Percentiles rank a stretch among this genome's conserved stretches.
These are phyloP conservation scores for Drosophila anomalipes DNA, from an alignment of 2,888 invertebrate species.

Conservation along the genomic window DNA sequence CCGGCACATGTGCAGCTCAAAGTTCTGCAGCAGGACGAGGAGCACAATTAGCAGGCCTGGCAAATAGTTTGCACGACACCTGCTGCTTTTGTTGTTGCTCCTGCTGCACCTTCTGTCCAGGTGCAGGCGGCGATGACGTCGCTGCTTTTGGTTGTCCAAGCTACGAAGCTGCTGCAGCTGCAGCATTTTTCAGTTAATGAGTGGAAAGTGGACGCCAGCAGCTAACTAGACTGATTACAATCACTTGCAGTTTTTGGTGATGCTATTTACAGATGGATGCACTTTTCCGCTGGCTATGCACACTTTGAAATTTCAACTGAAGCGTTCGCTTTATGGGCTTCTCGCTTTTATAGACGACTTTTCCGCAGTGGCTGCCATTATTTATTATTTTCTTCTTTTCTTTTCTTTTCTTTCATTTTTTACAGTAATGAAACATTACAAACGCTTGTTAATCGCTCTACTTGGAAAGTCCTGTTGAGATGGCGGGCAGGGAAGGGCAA, in stretches of 20 bases:
- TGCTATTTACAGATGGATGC: conserved; percentile 22
- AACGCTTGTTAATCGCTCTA: conserved; percentile 77
- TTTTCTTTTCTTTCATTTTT: conserved; percentile 50
- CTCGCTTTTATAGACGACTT: conserved; percentile 71
- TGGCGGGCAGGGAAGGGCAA: conserved; percentile 30
- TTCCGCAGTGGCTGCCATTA: conserved; percentile 11
- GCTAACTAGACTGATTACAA: conserved; percentile 37
- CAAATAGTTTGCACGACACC: conserved; percentile 49
- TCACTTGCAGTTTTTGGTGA: neutral
- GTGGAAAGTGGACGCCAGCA: conserved; percentile 11
- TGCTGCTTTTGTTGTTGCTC: conserved; percentile 13
- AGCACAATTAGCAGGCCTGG: conserved; percentile 68
- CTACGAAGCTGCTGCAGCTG: neutral
- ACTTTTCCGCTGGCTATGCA: conserved; percentile 42
- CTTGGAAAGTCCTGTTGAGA: conserved; percentile 34
- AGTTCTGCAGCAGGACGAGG: conserved; percentile 70
- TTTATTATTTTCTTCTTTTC: conserved; percentile 19
- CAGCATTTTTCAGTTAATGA: conserved; percentile 26
- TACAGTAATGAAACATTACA: conserved; percentile 79
- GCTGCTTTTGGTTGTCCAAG: conserved; percentile 23
- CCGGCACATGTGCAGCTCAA: conserved; percentile 72
- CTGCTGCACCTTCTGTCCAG: conserved; percentile 24
- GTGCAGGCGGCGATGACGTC: conserved; percentile 32
- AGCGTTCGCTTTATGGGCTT: conserved; percentile 56
- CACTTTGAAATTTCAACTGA: conserved; percentile 76